Evolutionary conservation across 2,113 vertebrate species (phyloP), one percentile per base, ranked within the genome.

Genomic region (Petroica traversi): DNA sequence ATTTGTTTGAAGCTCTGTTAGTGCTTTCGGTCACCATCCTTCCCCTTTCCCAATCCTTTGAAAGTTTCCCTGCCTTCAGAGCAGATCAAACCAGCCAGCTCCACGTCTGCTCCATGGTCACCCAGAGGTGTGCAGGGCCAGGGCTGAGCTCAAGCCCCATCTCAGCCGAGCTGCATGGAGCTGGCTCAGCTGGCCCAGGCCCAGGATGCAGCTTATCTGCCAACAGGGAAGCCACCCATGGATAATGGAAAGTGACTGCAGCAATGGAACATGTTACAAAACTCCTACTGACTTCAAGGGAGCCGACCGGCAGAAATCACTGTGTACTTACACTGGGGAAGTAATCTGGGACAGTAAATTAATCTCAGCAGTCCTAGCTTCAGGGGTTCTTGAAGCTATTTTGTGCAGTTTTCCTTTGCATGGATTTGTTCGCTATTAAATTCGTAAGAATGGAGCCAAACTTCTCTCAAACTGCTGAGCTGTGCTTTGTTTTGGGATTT

Each of bases 301-400:
- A 94, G 71, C 78, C 2, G 9, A n/a, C 18, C 2, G 1, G 66
- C 75, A 94, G 82, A 92, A 94, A 94, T 73, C 63, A 34, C 64
- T 74, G 34, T 58, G 82, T 85, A 58, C 68, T 96, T 88, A 67
- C 22, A 77, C 88, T 14, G 36, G 71, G 79, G 40, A 93, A 89
- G 67, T 81, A 78, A 94, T 79, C 79, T 86, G 82, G 89, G 92
- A 94, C 88, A 92, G 72, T 90, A 91, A 96, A 96, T 96, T 96
- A 90, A 92, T 94, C 79, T 95, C 89, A 92, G 88, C 88, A 93
- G 63, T 77, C 43, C 52, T 90, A 88, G 75, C 93, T 93, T 93
- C 78, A 77, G 88, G 89, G 48, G 40, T 61, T 93, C 85, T 67
- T 77, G 25, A 85, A 88, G 79, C 28, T 86, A 34, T 86, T 94